phyloP scores from a whole-genome alignment of 1,140 invertebrate genomes.

The Oryctes rhinoceros region DNA sequence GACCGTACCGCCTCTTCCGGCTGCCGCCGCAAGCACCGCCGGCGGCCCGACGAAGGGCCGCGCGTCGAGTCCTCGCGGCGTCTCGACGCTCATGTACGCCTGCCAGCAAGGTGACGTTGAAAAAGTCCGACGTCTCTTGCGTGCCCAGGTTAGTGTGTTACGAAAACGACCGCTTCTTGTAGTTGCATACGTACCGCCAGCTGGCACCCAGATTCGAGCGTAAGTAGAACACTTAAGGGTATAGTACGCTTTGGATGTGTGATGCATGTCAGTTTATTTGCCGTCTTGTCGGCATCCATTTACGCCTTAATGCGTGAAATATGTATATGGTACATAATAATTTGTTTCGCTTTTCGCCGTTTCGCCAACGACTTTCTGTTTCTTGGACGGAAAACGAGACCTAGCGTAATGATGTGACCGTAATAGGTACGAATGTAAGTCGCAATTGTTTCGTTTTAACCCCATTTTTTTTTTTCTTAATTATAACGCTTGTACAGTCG shows the following conservation, averaged over 20 bases:
- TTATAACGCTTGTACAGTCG: too few relatives aligned
- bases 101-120: conserved; percentile 79
- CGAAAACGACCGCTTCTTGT: not conserved
- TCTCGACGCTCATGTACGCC: conserved; percentile 84
- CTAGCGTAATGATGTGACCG: too few relatives aligned
- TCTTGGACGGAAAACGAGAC: not conserved
- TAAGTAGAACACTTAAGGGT: conserved; percentile 38
- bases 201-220: not conserved
- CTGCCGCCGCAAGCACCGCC: not conserved
- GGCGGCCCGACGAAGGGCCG: not conserved
- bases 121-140: conserved; percentile 60
- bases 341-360: not conserved
- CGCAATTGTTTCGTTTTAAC: too few relatives aligned
- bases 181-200: not conserved
- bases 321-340: not conserved
- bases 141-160: conserved; percentile 55
- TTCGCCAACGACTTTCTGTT: not conserved
- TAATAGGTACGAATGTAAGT: too few relatives aligned
- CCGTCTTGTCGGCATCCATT: not conserved
- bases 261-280: not conserved
- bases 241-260: not conserved
- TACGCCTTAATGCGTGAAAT: not conserved
- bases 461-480: too few relatives aligned
- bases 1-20: conserved; percentile 14
- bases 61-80: conserved; percentile 44